These are phyloP conservation scores for Caenorhabditis sulstoni DNA, from an alignment of 2,888 invertebrate genomes.

Conservation along the genomic window DNA sequence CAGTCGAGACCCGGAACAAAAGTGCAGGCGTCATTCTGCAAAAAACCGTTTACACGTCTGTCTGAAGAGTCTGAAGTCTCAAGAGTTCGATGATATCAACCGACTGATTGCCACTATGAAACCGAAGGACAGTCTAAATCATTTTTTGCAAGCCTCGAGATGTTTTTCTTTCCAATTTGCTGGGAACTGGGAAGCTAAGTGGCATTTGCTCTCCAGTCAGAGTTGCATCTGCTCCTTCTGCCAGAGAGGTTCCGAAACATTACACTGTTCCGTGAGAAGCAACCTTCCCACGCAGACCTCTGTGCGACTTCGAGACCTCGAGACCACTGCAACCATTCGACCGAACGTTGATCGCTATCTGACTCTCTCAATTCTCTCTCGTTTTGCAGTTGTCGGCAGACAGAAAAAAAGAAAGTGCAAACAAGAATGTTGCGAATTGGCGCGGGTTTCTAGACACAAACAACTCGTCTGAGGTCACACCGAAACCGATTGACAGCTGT, in stretches of 20 bases:
- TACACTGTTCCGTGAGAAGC: conserved; percentile 21
- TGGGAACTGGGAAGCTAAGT: too few species aligned
- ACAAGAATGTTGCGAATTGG: conserved; percentile 25
- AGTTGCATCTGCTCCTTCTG: too few species aligned
- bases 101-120: too few species aligned
- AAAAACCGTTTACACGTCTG: too few species aligned
- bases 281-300: conserved; percentile 36
- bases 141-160: too few species aligned
- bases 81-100: too few species aligned
- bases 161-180: too few species aligned
- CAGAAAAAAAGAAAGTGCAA: conserved; percentile 36
- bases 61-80: too few species aligned
- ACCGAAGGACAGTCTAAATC: too few species aligned
- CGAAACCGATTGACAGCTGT: conserved; percentile 42
- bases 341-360: conserved; percentile 32
- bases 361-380: neutral
- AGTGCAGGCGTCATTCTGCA: too few species aligned
- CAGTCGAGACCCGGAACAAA: conserved; percentile 3
- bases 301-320: neutral
- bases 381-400: conserved; percentile 26
- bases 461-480: conserved; percentile 13
- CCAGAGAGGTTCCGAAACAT: conserved; percentile 3
- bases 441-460: conserved; percentile 5
- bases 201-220: too few species aligned
- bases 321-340: neutral